These are phyloP conservation scores for Bufo bufo DNA, from an alignment of 2,113 vertebrate species.

Conservation along the genomic window DNA sequence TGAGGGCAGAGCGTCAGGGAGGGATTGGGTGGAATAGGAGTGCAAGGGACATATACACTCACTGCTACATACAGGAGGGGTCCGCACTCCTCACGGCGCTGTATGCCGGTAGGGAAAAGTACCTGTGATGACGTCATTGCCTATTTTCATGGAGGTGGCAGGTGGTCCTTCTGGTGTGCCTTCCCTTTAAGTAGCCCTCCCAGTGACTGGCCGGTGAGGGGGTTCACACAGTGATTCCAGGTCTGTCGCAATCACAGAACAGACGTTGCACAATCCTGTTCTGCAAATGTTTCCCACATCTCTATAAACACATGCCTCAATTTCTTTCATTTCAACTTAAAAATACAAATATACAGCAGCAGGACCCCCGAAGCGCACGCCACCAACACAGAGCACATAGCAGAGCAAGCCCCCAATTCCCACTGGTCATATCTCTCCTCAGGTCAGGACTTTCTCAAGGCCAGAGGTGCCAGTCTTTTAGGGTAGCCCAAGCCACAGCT, in stretches of 20 bases:
- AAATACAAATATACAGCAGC: not conserved
- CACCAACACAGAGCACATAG: too few relatives aligned
- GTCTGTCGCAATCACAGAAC: constrained; percentile 47
- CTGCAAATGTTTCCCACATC: constrained; percentile 44
- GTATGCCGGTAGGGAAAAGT: too few relatives aligned
- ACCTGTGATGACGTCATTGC: too few relatives aligned
- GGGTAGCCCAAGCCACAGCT: not conserved
- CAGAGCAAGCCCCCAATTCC: not conserved
- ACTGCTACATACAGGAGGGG: too few relatives aligned
- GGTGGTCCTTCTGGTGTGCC: not conserved
- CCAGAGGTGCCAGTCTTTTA: too few relatives aligned
- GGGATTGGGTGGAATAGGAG: too few relatives aligned
- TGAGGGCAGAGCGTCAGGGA: too few relatives aligned
- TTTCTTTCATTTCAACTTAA: constrained; percentile 3
- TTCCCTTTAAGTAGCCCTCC: not conserved
- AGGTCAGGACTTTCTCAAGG: too few relatives aligned
- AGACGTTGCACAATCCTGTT: constrained; percentile 33
- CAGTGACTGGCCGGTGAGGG: not conserved
- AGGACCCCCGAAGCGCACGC: not conserved
- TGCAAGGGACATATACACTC: too few relatives aligned
- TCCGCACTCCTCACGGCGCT: too few relatives aligned
- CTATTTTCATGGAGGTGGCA: too few relatives aligned
- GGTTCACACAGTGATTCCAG: constrained; percentile 9
- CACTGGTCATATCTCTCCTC: too few relatives aligned
- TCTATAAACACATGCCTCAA: constrained; percentile 38